Percentiles rank a stretch among this genome's conserved stretches.
These are phyloP conservation scores for Myzus persicae DNA, from an alignment of 1,140 invertebrate genomes.

Conservation along the genomic window DNA sequence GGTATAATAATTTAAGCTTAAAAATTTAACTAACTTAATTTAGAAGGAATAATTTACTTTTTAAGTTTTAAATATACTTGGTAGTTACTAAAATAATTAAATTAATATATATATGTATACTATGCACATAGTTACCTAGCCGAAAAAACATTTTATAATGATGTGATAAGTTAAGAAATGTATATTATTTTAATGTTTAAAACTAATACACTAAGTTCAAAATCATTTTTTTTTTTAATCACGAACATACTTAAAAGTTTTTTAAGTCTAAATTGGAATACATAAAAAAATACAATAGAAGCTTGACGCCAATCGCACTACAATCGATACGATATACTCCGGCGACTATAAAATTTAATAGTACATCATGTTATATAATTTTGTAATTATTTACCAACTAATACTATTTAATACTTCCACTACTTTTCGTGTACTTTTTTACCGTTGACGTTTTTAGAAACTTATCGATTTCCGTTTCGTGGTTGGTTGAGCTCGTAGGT, in stretches of 20 bases:
- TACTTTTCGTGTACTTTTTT: neutral
- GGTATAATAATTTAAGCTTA: slow-evolving; percentile 37
- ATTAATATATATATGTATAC: neutral
- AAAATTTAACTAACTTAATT: slow-evolving; percentile 25
- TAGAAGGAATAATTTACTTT: neutral
- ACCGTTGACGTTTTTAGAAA: neutral
- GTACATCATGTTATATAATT: neutral
- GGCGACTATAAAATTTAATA: neutral
- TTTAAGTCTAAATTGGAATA: neutral
- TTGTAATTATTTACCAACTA: neutral
- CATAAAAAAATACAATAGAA: neutral
- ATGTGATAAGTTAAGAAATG: neutral
- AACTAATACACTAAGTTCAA: neutral
- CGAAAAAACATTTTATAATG: neutral
- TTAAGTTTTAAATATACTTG: slow-evolving; percentile 20
- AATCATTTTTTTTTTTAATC: neutral
- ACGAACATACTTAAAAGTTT: neutral
- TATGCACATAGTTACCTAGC: neutral
- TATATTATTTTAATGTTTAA: neutral
- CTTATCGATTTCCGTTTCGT: neutral
- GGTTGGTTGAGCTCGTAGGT: neutral
- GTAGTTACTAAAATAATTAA: neutral
- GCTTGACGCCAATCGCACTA: neutral
- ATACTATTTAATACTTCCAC: neutral
- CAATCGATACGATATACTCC: neutral